These are phyloP conservation scores for Polia nebulosa DNA, from an alignment of 2,888 invertebrate genomes.

Conservation along the genomic window DNA sequence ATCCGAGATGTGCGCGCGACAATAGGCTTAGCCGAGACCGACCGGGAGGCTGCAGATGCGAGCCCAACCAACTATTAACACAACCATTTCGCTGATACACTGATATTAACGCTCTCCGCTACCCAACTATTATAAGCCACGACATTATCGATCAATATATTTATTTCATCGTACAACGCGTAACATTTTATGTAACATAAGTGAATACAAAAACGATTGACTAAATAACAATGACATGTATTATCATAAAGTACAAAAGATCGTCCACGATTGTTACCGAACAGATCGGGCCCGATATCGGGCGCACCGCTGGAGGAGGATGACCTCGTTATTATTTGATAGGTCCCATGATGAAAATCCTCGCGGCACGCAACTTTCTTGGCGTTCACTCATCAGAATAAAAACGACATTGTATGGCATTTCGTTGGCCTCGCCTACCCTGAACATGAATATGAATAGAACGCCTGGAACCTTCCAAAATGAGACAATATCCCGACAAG, in stretches of 20 bases:
- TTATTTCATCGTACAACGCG: slow-evolving; percentile 60
- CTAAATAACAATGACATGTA: slow-evolving; percentile 80
- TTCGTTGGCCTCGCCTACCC: slow-evolving; percentile 77
- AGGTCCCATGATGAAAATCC: slow-evolving; percentile 88
- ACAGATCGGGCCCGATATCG: slow-evolving; percentile 84
- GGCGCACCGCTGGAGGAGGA: slow-evolving; percentile 79
- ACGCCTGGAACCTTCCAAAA: slow-evolving; percentile 77
- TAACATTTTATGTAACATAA: slow-evolving; percentile 70
- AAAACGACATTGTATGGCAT: slow-evolving; percentile 86
- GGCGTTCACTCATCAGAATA: slow-evolving; percentile 87
- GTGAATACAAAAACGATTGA: slow-evolving; percentile 77
- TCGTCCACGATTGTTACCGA: slow-evolving; percentile 81
- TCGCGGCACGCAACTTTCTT: slow-evolving; percentile 88
- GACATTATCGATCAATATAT: slow-evolving; percentile 62
- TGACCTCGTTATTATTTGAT: slow-evolving; percentile 89
- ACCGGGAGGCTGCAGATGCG: slow-evolving; percentile 76
- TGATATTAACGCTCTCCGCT: slow-evolving; percentile 69
- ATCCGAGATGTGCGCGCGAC: slow-evolving; percentile 85
- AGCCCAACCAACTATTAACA: slow-evolving; percentile 80
- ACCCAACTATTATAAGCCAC: slow-evolving; percentile 56
- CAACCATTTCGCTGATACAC: slow-evolving; percentile 75
- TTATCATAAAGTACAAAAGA: slow-evolving; percentile 85
- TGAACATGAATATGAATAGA: slow-evolving; percentile 86
- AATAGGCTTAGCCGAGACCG: slow-evolving; percentile 82
- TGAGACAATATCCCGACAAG: slow-evolving; percentile 84